A percentile compares a stretch with the other conserved stretches of the same genome.
Conservation (phyloP, 64 coral and sea anemone species). For the Actinia tenebrosa region DNA sequence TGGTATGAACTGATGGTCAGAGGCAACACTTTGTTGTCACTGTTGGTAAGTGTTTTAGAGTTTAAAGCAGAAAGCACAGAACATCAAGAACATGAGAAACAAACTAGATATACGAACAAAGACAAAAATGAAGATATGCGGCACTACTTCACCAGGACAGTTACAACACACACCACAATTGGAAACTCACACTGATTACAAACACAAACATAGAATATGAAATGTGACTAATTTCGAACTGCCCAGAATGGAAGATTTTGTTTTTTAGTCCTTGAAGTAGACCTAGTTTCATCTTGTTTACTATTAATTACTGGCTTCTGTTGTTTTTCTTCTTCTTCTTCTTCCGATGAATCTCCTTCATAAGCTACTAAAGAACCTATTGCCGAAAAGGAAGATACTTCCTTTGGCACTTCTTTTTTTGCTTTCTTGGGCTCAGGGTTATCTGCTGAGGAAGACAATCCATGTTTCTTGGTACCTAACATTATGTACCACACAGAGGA, state of each 20-base stretch:
- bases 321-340: constrained; percentile 26
- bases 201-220: not conserved
- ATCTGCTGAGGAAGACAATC: not conserved
- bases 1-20: too few species aligned
- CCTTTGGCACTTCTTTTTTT: constrained; percentile 24
- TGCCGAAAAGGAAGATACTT: constrained; percentile 2
- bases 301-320: not conserved
- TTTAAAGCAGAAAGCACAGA: too few species aligned
- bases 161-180: not conserved
- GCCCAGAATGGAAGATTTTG: constrained; percentile 55
- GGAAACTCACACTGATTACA: not conserved
- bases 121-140: not conserved
- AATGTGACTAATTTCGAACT: constrained; percentile 22
- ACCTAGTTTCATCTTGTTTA: not conserved
- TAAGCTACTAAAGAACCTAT: constrained; percentile 51
- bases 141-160: not conserved
- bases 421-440: not conserved
- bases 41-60: not conserved
- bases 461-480: constrained; percentile 3
- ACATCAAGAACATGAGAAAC: not conserved
- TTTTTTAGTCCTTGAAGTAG: not conserved
- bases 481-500: not conserved
- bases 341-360: constrained; percentile 53
- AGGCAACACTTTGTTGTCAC: too few species aligned
- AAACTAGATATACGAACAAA: not conserved